A percentile compares a stretch with the other conserved stretches of the same genome.
phyloP scores from a whole-genome alignment of 2,113 vertebrate genomes.

The Onychostruthus taczanowskii region DNA sequence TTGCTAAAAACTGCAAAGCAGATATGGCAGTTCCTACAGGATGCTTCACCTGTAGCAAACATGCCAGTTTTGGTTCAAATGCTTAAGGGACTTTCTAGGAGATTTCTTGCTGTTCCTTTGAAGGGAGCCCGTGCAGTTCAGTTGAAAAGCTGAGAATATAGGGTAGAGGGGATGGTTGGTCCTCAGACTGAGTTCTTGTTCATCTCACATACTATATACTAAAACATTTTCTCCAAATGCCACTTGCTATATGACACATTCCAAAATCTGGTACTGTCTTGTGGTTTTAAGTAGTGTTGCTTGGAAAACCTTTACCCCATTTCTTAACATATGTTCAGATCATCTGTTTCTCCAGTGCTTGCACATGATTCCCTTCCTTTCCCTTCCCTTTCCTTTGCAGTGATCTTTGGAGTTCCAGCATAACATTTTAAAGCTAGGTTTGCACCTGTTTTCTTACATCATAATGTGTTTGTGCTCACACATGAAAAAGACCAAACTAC shows the following conservation, averaged over 20 bases:
- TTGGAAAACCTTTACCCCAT: not conserved
- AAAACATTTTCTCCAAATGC: not conserved
- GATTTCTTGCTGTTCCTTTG: not conserved
- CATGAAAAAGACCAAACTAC: not conserved
- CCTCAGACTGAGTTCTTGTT: not conserved
- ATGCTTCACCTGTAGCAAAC: not conserved
- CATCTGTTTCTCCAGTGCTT: not conserved
- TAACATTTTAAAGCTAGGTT: not conserved
- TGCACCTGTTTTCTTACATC: not conserved
- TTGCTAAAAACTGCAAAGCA: not conserved
- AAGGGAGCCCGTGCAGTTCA: not conserved
- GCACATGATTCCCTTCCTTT: not conserved
- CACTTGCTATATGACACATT: not conserved
- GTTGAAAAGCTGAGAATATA: not conserved
- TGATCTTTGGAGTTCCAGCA: not conserved
- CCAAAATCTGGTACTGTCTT: not conserved
- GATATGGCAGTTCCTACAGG: fast-evolving
- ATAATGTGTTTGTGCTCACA: not conserved
- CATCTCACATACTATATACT: not conserved
- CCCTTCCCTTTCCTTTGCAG: not conserved
- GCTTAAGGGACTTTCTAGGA: not conserved
- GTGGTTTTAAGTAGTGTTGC: not conserved
- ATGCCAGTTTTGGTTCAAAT: not conserved
- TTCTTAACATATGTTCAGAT: not conserved
- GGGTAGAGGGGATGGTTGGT: not conserved